Conservation (phyloP, 2,888 invertebrate species). For the Quadroppia sp. region DNA sequence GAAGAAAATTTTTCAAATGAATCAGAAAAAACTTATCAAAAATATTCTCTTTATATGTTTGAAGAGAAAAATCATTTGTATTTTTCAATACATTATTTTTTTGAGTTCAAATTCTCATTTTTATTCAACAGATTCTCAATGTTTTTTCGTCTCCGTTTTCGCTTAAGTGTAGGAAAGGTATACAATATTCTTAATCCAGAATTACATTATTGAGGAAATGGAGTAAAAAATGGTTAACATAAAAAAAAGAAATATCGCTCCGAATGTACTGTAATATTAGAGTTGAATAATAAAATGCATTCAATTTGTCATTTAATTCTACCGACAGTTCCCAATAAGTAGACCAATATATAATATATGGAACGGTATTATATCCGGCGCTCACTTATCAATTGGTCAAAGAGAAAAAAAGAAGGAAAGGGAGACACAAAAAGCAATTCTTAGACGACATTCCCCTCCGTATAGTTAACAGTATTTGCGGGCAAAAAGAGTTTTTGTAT, state of each 20-base stretch:
- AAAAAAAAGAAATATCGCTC: not conserved
- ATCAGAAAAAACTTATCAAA: not conserved
- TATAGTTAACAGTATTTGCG: not conserved
- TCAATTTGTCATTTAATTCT: constrained; percentile 11
- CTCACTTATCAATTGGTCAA: not conserved
- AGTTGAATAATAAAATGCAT: not conserved
- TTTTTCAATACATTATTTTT: too few relatives aligned
- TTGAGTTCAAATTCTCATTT: too few relatives aligned
- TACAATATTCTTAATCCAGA: too few relatives aligned
- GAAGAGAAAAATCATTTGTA: too few relatives aligned
- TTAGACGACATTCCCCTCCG: not conserved
- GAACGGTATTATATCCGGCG: not conserved
- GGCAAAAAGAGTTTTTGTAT: constrained; percentile 17
- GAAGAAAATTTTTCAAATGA: not conserved
- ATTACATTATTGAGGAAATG: too few relatives aligned
- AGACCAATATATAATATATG: not conserved
- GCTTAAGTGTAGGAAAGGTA: too few relatives aligned
- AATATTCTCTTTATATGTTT: too few relatives aligned
- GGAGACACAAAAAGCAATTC: not conserved
- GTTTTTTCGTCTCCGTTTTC: too few relatives aligned
- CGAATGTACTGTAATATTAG: not conserved
- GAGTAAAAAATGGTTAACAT: not conserved
- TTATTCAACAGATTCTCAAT: too few relatives aligned
- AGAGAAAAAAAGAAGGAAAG: not conserved
- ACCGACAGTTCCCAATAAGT: not conserved